Base-by-base conservation (phyloP, 35 echinoderm and acorn worm genomes). In the Acanthaster planci region DNA sequence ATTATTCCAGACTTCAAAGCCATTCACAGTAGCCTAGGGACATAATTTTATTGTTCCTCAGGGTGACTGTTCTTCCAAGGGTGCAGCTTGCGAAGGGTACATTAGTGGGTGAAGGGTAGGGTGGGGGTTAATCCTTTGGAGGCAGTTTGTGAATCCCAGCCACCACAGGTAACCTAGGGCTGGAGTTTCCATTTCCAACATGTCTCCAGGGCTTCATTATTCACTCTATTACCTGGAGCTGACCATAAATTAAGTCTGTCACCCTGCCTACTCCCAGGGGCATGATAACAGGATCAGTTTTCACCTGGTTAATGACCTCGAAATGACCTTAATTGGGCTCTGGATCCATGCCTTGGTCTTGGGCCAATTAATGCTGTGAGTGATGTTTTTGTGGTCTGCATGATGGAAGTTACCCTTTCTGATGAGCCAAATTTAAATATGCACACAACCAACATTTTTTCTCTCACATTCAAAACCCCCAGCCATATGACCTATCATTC, bases 261-360 rank as follows among this genome's bases (percentile, higher is more conserved):
- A 72, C 64, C 64, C 64, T 72, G 7, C 0, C 34, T 26, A 7
- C 26, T 72, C 64, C 64, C 64, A 72, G 64, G 64, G 64, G 64
- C 64, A 31, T 31, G 19, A 72, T 72, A 72, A 72, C 30, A 72
- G 30, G 64, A 72, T 29, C 64, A 72, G 64, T 72, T 72, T 14
- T 14, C 64, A 72, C 64, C 64, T 72, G 64, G 64, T 72, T 72
- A 72, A 72, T 72, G 64, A 72, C 64, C 64, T 72, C 64, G 64
- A 6, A 21, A 31, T 72, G 64, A 72, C 64, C 64, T 72, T 26
- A 72, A 60, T 31, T 30, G 64, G 60, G 77, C 38, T 40, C 19
- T 14, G 77, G 77, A 35, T 35, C 17, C 60, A 68, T 68, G n/a
- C 4, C 18, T 17, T 68, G n/a, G 32, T 68, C 60, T 35, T 35